These are phyloP conservation scores for Tragopan temminckii DNA, from an alignment of 2,797 vertebrate genomes.

Conservation along the genomic window DNA sequence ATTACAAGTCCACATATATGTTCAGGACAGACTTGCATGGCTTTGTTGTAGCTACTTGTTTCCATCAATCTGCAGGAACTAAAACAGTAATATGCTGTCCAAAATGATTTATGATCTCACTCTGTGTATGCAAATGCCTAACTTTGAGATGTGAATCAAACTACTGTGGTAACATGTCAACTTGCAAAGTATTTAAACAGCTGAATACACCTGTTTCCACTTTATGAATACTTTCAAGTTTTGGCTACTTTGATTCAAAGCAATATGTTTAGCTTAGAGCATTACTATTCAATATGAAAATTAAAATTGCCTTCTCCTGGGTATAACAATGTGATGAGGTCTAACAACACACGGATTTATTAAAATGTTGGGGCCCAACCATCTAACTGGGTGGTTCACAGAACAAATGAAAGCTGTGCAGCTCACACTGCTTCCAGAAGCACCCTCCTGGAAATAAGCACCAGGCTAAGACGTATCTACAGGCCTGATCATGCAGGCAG, in stretches of 20 bases:
- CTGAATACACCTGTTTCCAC: slow-evolving; percentile 83
- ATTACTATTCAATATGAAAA: slow-evolving; percentile 73
- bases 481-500: background rate
- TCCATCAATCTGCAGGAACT: slow-evolving; percentile 57
- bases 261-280: slow-evolving; percentile 67
- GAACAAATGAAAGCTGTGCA: background rate
- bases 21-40: background rate
- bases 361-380: background rate
- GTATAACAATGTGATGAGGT: background rate
- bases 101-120: slow-evolving; percentile 84
- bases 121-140: slow-evolving; percentile 77
- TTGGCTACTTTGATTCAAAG: slow-evolving; percentile 74
- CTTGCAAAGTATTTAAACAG: slow-evolving; percentile 77
- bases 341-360: background rate
- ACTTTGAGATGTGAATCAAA: slow-evolving; percentile 78
- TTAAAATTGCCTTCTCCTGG: slow-evolving; percentile 47
- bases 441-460: background rate
- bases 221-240: slow-evolving; percentile 81
- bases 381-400: slow-evolving; percentile 17
- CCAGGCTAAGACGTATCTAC: accelerated
- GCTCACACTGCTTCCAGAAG: background rate
- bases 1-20: background rate
- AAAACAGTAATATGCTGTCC: slow-evolving; percentile 70
- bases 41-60: slow-evolving; percentile 68
- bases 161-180: slow-evolving; percentile 79